Base-by-base conservation (phyloP, 2,113 vertebrate genomes). In the Syngnathus typhle region DNA sequence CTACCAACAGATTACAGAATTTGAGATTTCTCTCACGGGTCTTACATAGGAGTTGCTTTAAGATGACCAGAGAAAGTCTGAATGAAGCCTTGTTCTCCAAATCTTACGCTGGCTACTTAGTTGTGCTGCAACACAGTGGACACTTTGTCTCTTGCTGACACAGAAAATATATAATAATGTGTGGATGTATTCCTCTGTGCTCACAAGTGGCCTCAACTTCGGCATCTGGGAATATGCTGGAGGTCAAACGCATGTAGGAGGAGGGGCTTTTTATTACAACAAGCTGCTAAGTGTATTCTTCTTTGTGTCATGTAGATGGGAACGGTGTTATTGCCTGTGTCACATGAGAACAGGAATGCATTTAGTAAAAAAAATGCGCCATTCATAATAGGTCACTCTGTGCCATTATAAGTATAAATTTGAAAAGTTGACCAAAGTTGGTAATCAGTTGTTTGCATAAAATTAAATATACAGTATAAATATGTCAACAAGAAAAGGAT, bases 21-120 rank as follows among this genome's bases (percentile, higher is more conserved):
- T 41, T 46, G 72, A 19, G 58, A 39, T 67, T 60, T 10, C 16
- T 78, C 74, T 72, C 74, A 70, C 6, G 56, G 74, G 44, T 71
- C 69, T 43, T 32, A 61, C 65, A 65, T 63, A 58, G 60, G 72
- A 78, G 63, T 64, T 7, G 23, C 66, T 75, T 88, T 69, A 27
- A 74, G 83, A 77, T 84, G 77, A 79, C 55, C 16, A 0, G 15
- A 54, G 32, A 73, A 9, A 70, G 52, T 62, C 63, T 83, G 73
- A 88, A 85, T 70, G 69, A 58, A 27, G 72, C 77, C 61, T 84
- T 85, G 78, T 84, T 84, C 80, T 67, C 66, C 8, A 49, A 70
- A 60, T 65, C 55, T 68, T 69, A 32, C 2, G 0, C 60, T 60
- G 32, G 16, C 16, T 60, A 18, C 58, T 65, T 68, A 73, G 75